Evolutionary conservation across 2,113 vertebrate species (phyloP), one percentile per base, ranked within the genome.

Genomic region (Montifringilla adamsi): DNA sequence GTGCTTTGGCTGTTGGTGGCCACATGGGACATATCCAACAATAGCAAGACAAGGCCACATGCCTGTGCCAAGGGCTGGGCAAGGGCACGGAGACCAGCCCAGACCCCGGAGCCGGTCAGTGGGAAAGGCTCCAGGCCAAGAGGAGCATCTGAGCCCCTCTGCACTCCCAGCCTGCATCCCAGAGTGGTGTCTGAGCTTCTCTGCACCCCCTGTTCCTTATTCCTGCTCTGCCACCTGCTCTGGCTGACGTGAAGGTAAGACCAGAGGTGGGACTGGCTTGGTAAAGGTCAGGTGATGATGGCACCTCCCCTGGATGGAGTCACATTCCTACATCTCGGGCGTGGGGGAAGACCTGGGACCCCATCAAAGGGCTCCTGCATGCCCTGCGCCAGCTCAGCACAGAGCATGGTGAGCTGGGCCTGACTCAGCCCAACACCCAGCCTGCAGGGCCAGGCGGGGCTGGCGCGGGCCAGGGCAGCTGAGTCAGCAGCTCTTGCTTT

Each of bases 381-480:
- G 37, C 16, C 31, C 63, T 33, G 35, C 39, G 62, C 44, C 49
- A 21, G 47, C 59, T 44, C 46, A 53, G 80, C 70, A n/a, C 62
- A 53, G 56, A 13, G 10, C 10, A 0, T 1, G 53, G 28, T 87
- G 94, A 94, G 64, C 74, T 49, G 78, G 27, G 47, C 84, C 84
- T 96, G 95, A 96, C 85, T 95, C 87, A 94, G 3, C 41, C 83
- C 70, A 84, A 85, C 74, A 7, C 0, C 24, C 74, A 85, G 58
- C 85, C 95, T 69, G 58, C 85, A 69, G 90, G 95, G 90, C 81
- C 58, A 11, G 94, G 91, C 53, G 31, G 76, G 83, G 89, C 82
- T 72, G 78, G 17, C 1, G 0, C 31, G 53, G 31, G 15, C 73
- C 0, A 0, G 46, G 33, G 5, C 22, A 19, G 66, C 90, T 89